phyloP scores from a whole-genome alignment of 2,113 vertebrate genomes.

The Syngnathus floridae region DNA sequence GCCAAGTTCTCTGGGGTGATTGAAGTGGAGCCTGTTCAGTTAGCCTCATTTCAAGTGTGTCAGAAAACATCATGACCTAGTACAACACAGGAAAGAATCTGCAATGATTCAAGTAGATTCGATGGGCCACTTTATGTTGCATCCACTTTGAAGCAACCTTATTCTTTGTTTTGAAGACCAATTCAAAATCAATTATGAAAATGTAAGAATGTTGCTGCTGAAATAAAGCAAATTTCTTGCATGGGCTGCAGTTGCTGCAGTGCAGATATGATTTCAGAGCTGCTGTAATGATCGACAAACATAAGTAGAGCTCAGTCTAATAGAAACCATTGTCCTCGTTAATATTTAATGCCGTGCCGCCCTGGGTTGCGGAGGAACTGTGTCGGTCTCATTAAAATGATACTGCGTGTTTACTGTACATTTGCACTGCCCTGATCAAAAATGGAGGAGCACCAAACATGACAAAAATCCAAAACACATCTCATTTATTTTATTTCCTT shows the following conservation, averaged over 20 bases:
- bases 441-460: neutral
- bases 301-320: conserved; percentile 51
- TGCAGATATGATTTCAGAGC: conserved; percentile 19
- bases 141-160: conserved; percentile 1
- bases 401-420: conserved; percentile 38
- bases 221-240: neutral
- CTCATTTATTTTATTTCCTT: neutral
- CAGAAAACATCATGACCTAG: conserved; percentile 67
- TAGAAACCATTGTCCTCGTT: conserved; percentile 53
- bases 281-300: conserved; percentile 30
- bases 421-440: conserved; percentile 12
- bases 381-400: conserved; percentile 60
- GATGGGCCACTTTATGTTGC: neutral
- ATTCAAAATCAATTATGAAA: neutral
- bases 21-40: conserved; percentile 59
- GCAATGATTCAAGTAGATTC: neutral
- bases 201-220: neutral
- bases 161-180: neutral
- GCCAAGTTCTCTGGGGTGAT: conserved; percentile 58
- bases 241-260: conserved; percentile 19
- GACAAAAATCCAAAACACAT: too few species aligned
- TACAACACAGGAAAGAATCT: conserved; percentile 42
- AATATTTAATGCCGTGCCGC: conserved; percentile 57
- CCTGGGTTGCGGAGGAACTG: conserved; percentile 49
- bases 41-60: conserved; percentile 68